Evolutionary conservation across 2,888 invertebrate species (phyloP), one percentile per base, ranked within the genome.

Genomic region (Theretra japonica): DNA sequence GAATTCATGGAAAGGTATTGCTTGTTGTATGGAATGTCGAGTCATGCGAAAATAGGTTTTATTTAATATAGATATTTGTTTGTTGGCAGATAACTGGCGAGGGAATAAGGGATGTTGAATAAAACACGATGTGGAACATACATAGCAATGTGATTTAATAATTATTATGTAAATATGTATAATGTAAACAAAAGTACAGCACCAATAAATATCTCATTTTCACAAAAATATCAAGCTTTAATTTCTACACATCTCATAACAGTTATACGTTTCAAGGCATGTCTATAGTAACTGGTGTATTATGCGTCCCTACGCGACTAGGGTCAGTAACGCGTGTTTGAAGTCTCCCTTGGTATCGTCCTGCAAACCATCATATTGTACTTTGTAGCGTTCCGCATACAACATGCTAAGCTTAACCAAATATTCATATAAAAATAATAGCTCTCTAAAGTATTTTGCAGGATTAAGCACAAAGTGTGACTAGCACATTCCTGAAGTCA

Each of bases 301-400:
- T 89, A 90, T 88, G 88, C 86, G 89, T 85, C 83, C 86, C 85
- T 91, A 94, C 74, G 91, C 91, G 77, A 94, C 91, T 83, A 96
- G 79, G 79, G 95, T 95, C 78, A 96, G 94, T 90, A 97, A 95
- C 80, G 96, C 95, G 83, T 95, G 95, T 92, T 95, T 95, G 94
- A 96, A 96, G 94, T 96, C 96, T 72, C 96, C 96, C 83, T 96
- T 96, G 82, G 96, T 93, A 91, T 96, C 96, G 85, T 95, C 96
- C 96, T 96, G 95, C 87, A 95, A 95, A 92, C 88, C 86, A 90
- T 90, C 88, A 91, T 87, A 92, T 89, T 87, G 88, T 85, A 88
- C 88, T 82, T 85, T 80, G 81, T 84, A 84, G 82, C 84, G 82
- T 82, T 81, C 83, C 79, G 83, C 81, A 78, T n/a, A 82, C 76